Evolutionary conservation across 1,140 invertebrate genomes (phyloP).

Genomic region (Drosophila pachea): DNA sequence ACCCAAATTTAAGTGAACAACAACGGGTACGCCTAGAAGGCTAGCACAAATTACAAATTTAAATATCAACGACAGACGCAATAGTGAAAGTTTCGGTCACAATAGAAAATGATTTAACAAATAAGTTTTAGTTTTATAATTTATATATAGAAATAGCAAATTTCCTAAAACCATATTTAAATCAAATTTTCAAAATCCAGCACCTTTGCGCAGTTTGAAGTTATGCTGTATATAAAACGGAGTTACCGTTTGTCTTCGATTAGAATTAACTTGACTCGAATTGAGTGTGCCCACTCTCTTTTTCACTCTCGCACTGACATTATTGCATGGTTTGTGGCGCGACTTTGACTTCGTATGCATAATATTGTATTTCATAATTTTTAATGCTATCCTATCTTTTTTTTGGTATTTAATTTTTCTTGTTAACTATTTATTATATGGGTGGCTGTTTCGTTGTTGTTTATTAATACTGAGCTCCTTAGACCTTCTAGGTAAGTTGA

Average conservation of each 20-base stretch:
- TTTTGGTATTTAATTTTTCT: conserved; percentile 12
- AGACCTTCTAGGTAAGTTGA: conserved; percentile 14
- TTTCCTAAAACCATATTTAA: too few relatives aligned
- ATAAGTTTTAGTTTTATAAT: conserved; percentile 17
- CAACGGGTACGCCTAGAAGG: conserved; percentile 33
- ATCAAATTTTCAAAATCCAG: conserved; percentile 17
- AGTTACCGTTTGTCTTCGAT: conserved; percentile 26
- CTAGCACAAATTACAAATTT: conserved; percentile 33
- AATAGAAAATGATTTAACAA: conserved; percentile 24
- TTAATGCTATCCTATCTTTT: conserved; percentile 8
- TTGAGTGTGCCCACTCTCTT: conserved; percentile 25
- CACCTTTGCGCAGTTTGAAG: conserved; percentile 28
- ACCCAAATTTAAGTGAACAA: conserved; percentile 41
- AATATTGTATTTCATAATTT: neutral
- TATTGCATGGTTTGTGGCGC: conserved; percentile 36
- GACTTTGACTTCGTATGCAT: conserved; percentile 14
- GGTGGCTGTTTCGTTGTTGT: neutral
- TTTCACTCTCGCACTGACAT: neutral
- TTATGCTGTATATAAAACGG: neutral
- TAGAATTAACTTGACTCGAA: conserved; percentile 8
- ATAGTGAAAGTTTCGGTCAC: conserved; percentile 16
- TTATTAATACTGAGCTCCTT: neutral
- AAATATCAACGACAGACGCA: conserved; percentile 16
- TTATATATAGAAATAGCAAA: too few relatives aligned
- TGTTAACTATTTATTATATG: neutral